These are phyloP conservation scores for Geophilus truncorum DNA, from an alignment of 2,888 invertebrate species.

Conservation along the genomic window DNA sequence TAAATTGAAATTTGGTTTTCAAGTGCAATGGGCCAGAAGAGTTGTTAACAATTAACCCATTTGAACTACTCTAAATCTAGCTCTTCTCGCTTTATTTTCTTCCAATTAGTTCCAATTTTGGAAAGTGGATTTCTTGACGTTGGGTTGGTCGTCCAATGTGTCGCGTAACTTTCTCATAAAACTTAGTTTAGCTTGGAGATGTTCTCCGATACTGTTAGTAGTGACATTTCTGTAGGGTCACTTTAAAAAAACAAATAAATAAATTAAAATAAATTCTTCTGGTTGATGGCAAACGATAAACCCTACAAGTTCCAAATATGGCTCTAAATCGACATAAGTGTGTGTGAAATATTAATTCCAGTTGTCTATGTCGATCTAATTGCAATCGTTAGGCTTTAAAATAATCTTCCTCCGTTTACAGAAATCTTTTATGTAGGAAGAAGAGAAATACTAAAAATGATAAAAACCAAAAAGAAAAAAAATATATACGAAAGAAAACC, in stretches of 20 bases:
- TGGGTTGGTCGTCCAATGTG: conserved; percentile 10
- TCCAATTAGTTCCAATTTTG: conserved; percentile 8
- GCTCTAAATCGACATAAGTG: conserved; percentile 11
- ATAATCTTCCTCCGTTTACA: neutral
- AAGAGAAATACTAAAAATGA: neutral
- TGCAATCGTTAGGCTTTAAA: conserved; percentile 11
- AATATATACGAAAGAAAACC: conserved; percentile 5
- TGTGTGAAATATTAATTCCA: conserved; percentile 18
- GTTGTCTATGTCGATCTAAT: conserved; percentile 12
- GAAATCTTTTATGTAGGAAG: neutral
- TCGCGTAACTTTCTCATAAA: conserved; percentile 8
- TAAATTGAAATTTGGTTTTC: neutral
- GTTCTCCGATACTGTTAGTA: conserved; percentile 6
- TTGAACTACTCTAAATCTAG: neutral
- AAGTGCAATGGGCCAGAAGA: neutral
- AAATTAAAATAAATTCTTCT: neutral
- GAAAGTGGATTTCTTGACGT: neutral
- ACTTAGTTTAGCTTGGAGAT: neutral
- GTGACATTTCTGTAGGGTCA: conserved; percentile 11
- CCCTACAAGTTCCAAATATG: neutral
- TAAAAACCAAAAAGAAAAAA: neutral
- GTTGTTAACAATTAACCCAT: neutral
- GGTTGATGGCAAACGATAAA: neutral
- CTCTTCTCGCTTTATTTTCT: neutral
- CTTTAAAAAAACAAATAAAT: no score